Base-by-base conservation (phyloP, 2,888 invertebrate genomes). In the Euproctis similis region DNA sequence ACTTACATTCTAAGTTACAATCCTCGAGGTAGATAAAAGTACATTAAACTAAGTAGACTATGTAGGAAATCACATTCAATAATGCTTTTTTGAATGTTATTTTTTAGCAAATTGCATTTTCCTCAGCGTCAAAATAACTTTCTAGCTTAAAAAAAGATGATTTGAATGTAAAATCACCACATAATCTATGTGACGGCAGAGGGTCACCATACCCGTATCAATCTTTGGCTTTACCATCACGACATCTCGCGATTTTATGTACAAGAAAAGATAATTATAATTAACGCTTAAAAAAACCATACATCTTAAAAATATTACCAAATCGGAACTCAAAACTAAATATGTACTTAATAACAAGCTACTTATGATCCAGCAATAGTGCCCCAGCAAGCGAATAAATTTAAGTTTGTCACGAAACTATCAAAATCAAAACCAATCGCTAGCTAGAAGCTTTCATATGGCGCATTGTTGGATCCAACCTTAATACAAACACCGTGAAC, bases 151-250 rank as follows among this genome's bases (percentile, higher is more conserved):
- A 26, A 28, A 21, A 29, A 29, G 29, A 30, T 34, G 28, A 29
- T 36, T n/a, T 32, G 53, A 67, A 72, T 62, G 69, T 66, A 61
- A 45, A 41, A 42, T 49, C 49, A 45, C 64, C 53, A 63, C 70
- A 48, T 39, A 63, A 66, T 63, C 70, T 52, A 53, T 81, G 84
- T 84, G 84, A 84, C 84, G 84, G 84, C 82, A 80, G 78, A 81
- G 84, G 84, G 84, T 81, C 84, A 84, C 84, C 84, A 66, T 84
- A 84, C 84, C 84, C 84, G 84, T 84, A 84, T 76, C 70, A 80
- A 81, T 84, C 84, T 84, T 84, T 84, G 84, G 84, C 82, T 84
- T 84, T 75, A 84, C 84, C 84, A 84, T 84, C 84, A 84, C 84
- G 84, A 84, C 69, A 76, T 64, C 56, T 84, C 82, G 82, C 82